Evolutionary conservation across 2,888 invertebrate genomes (phyloP).

Genomic region (Hoplodrina blanda): DNA sequence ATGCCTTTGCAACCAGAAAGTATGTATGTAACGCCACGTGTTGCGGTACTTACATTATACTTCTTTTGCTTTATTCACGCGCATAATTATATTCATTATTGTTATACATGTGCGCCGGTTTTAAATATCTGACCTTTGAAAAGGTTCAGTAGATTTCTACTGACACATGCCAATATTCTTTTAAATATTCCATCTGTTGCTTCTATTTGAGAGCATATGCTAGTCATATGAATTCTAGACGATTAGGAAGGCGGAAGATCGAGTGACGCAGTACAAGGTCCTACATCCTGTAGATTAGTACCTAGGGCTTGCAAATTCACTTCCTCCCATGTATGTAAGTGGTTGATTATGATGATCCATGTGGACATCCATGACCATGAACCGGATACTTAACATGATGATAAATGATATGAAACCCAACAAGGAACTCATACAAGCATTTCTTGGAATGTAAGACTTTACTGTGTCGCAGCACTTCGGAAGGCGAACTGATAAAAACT

Average conservation of each 20-base stretch:
- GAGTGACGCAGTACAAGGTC: neutral
- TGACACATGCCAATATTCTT: neutral
- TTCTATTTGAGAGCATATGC: neutral
- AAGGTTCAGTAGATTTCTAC: neutral
- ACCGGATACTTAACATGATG: neutral
- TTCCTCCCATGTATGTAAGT: conserved; percentile 28
- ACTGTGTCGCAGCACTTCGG: conserved; percentile 3
- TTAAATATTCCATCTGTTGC: no score
- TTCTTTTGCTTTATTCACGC: neutral
- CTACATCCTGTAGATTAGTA: conserved; percentile 22
- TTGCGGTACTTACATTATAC: neutral
- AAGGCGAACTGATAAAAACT: conserved; percentile 19
- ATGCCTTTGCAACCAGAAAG: neutral
- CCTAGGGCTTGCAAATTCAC: conserved; percentile 10
- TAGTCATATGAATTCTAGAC: no score
- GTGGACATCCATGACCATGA: conserved; percentile 23
- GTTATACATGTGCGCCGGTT: neutral
- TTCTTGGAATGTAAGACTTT: conserved; percentile 24
- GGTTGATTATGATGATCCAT: conserved; percentile 14
- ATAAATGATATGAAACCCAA: conserved; percentile 18
- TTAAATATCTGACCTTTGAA: neutral
- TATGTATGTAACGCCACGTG: neutral
- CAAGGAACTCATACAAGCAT: conserved; percentile 16
- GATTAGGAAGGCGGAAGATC: conserved; percentile 9
- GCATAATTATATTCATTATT: neutral